Conservation (phyloP, 2,888 invertebrate genomes). For the Chromoteleia sp. region DNA sequence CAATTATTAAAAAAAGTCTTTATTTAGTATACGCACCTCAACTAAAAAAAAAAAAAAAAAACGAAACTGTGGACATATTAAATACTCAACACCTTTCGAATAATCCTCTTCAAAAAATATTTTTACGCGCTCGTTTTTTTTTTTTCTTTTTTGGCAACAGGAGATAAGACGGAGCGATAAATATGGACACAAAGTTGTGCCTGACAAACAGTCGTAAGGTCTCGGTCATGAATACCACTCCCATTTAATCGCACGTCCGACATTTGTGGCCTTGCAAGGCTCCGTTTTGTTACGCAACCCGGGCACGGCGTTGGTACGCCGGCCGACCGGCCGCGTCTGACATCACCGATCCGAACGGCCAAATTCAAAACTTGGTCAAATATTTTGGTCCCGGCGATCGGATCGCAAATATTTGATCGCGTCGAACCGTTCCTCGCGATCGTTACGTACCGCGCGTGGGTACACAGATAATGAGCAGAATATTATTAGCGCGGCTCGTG, state of each 20-base stretch:
- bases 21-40: too few species aligned
- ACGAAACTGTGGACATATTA: too few species aligned
- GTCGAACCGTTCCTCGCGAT: neutral
- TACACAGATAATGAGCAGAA: neutral
- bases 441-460: neutral
- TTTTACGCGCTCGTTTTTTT: too few species aligned
- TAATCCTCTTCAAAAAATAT: too few species aligned
- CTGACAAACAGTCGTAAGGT: slow-evolving; percentile 48
- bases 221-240: slow-evolving; percentile 51
- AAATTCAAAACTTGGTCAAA: slow-evolving; percentile 13
- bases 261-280: slow-evolving; percentile 41
- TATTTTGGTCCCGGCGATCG: neutral
- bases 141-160: neutral
- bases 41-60: too few species aligned
- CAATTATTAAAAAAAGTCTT: too few species aligned
- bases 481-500: too few species aligned
- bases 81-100: too few species aligned
- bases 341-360: slow-evolving; percentile 3
- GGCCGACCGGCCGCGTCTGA: neutral
- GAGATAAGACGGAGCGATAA: slow-evolving; percentile 12
- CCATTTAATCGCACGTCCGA: slow-evolving; percentile 27
- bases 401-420: slow-evolving; percentile 24
- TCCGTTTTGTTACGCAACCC: slow-evolving; percentile 27
- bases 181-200: slow-evolving; percentile 16
- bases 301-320: neutral